Evolutionary conservation across 2,113 vertebrate genomes (phyloP), one percentile per base, ranked within the genome.

Genomic region (Caranx ignobilis): DNA sequence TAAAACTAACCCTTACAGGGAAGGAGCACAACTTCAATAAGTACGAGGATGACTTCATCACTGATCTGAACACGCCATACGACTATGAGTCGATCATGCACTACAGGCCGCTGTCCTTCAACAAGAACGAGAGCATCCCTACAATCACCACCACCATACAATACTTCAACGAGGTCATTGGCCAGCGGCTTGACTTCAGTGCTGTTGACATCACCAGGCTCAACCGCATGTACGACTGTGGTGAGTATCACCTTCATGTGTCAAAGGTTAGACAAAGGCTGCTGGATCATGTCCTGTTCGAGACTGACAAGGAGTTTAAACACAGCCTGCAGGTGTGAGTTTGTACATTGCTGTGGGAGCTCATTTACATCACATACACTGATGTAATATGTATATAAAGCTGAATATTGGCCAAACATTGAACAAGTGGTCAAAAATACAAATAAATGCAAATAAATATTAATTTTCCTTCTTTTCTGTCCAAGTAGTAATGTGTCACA

Each of bases 71-170:
- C 92, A 98, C 97, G 0, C 93, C 97, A 0, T 99, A 99, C 11
- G 97, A 99, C 81, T 99, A 99, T 0, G 97, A 98, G 83, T 99
- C 97, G 11, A 0, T 99, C 86, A 97, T 99, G 97, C 97, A 99
- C 88, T 99, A 98, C 19, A 61, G 56, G 0, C 97, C 96, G 0
- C 71, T 95, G 41, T 97, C 97, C 21, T 99, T 99, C 85, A 99
- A 97, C 91, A 97, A 95, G 92, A 96, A 98, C 10, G 71, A n/a
- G 0, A 94, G 45, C 19, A 7, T 92, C n/a, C 97, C 97, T 6
- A 97, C 96, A 43, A 96, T 98, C 89, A 98, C 96, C 1, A 86
- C 97, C 11, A 95, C 96, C 83, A 98, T 98, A 72, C 95, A 95
- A 0, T 95, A 82, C 0, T 98, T 98, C 82, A 85, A 96, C 59